These are phyloP conservation scores for Pseudococcus jackbeardsleyi DNA, from an alignment of 2,888 invertebrate species.

Conservation along the genomic window DNA sequence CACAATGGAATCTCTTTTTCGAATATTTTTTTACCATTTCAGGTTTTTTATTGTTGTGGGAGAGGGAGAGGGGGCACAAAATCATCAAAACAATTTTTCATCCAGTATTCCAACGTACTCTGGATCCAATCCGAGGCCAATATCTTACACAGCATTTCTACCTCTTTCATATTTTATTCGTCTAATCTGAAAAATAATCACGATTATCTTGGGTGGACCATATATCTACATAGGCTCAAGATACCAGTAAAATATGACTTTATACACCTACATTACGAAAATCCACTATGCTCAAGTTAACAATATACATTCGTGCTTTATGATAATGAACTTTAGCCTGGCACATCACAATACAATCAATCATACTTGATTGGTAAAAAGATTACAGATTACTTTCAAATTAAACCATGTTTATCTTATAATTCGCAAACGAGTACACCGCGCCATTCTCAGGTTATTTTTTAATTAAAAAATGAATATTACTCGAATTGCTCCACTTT, in stretches of 20 bases:
- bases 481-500: constrained; percentile 13
- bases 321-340: constrained; percentile 35
- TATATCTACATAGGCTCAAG: background rate
- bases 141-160: too few relatives aligned
- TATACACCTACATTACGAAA: constrained; percentile 38
- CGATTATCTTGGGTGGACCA: background rate
- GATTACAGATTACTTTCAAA: constrained; percentile 4
- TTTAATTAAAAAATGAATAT: constrained; percentile 10
- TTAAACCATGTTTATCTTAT: constrained; percentile 15
- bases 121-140: too few relatives aligned
- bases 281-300: background rate
- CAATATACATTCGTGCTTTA: constrained; percentile 8
- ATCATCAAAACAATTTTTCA: too few relatives aligned
- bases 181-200: background rate
- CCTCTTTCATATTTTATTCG: too few relatives aligned
- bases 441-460: background rate
- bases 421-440: too few relatives aligned
- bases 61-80: too few relatives aligned
- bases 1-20: too few relatives aligned
- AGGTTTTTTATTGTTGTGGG: too few relatives aligned
- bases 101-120: too few relatives aligned
- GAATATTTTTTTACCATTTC: too few relatives aligned
- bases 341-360: constrained; percentile 16
- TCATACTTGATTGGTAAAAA: constrained; percentile 20
- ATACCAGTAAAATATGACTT: background rate